phyloP scores from a whole-genome alignment of 2,888 invertebrate species.

The Actias luna region DNA sequence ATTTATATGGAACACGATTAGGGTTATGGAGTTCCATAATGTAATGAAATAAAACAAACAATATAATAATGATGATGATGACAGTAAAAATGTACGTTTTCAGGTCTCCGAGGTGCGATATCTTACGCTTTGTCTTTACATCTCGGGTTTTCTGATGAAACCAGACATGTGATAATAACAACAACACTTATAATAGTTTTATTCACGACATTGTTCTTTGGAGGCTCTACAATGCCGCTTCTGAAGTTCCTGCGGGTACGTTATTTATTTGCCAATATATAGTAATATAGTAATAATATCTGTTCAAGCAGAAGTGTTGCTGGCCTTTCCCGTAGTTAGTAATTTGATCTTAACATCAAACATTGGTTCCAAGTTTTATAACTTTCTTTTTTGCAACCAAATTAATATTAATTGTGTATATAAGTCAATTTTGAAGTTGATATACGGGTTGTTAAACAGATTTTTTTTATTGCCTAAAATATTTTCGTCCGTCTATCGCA shows the following conservation, averaged over 20 bases:
- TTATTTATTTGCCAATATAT: not conserved
- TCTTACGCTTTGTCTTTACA: conserved; percentile 98
- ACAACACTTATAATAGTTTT: conserved; percentile 98
- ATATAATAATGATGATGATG: not conserved
- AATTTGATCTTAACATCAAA: not conserved
- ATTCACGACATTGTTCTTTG: conserved; percentile 96
- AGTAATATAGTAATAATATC: too few relatives aligned
- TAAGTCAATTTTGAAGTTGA: not conserved
- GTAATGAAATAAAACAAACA: not conserved
- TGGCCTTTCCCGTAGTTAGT: not conserved
- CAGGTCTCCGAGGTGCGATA: conserved; percentile 96
- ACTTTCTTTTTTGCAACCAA: conserved; percentile 29
- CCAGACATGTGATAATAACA: conserved; percentile 97
- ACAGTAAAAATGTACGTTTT: conserved; percentile 23
- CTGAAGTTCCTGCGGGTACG: conserved; percentile 93
- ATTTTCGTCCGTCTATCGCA: too few relatives aligned
- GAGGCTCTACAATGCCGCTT: conserved; percentile 98
- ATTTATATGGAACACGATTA: too few relatives aligned
- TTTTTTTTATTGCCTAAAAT: too few relatives aligned
- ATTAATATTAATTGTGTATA: not conserved
- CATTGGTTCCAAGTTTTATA: not conserved
- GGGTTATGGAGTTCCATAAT: too few relatives aligned
- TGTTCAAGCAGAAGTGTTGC: not conserved
- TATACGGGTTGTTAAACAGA: too few relatives aligned
- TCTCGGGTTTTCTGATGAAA: conserved; percentile 96